A percentile compares a stretch with the other conserved stretches of the same genome.
phyloP scores from a whole-genome alignment of 2,113 vertebrate genomes.

The Ptyas mucosa region DNA sequence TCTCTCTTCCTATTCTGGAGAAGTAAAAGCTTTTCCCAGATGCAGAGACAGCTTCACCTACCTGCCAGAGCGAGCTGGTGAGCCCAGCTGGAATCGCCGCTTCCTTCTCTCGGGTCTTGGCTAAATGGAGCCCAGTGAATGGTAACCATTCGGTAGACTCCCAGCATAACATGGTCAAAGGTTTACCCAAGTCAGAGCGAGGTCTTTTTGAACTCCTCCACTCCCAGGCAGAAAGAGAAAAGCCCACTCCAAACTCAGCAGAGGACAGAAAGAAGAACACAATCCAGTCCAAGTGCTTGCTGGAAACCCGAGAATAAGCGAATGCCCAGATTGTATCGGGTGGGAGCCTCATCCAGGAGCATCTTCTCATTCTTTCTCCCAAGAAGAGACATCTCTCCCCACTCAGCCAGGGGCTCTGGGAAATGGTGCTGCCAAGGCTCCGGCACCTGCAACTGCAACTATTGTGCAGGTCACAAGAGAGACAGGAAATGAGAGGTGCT shows the following conservation, averaged over 20 bases:
- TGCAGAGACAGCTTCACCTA: background rate
- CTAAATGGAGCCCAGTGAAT: too few species aligned
- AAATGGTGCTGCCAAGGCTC: background rate
- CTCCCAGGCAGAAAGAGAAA: background rate
- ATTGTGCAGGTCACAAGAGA: too few species aligned
- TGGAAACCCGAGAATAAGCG: background rate
- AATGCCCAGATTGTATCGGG: background rate
- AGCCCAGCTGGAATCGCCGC: background rate
- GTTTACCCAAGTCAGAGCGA: background rate
- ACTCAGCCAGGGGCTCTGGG: background rate
- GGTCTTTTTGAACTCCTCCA: background rate
- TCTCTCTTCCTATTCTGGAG: background rate
- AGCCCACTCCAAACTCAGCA: background rate
- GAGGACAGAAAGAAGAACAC: background rate
- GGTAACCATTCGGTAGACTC: background rate
- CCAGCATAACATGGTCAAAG: background rate
- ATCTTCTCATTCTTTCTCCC: background rate
- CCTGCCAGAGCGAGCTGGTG: background rate
- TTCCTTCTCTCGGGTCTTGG: conserved; percentile 22
- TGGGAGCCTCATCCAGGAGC: background rate
- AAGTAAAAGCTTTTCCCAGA: background rate
- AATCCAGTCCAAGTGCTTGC: background rate
- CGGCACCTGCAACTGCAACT: background rate
- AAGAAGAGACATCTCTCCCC: background rate
- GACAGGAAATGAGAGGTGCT: background rate